Conservation (phyloP, 2,113 vertebrate species). For the Tympanuchus pallidicinctus region DNA sequence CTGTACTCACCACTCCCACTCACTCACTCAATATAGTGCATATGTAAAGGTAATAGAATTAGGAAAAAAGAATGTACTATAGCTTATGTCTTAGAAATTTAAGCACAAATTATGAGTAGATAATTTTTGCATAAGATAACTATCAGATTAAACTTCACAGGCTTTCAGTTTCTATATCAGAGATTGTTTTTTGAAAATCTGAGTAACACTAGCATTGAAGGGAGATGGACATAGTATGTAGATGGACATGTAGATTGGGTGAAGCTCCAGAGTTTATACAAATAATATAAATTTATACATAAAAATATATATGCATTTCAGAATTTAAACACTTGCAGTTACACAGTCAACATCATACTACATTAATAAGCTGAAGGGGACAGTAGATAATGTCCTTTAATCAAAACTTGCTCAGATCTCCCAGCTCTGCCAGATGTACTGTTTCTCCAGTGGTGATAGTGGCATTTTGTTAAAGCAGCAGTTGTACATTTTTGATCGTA, state of each 20-base stretch:
- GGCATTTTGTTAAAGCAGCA: neutral
- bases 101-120: neutral
- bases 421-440: neutral
- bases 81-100: neutral
- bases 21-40: constrained; percentile 5
- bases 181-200: neutral
- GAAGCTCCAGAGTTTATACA: neutral
- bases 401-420: neutral
- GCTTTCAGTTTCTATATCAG: neutral
- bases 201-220: neutral
- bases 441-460: neutral
- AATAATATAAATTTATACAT: neutral
- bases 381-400: neutral
- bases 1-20: constrained; percentile 12
- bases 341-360: neutral
- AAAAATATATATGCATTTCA: neutral
- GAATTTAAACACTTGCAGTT: neutral
- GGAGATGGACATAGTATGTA: neutral
- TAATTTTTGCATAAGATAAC: neutral
- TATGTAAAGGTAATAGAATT: constrained; percentile 10
- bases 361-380: neutral
- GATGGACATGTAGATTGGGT: neutral
- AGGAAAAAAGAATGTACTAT: neutral
- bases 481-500: neutral
- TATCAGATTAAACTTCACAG: neutral